Evolutionary conservation across 2,888 invertebrate genomes (phyloP), one percentile per base, ranked within the genome.

Genomic region (Eupithecia insigniata): DNA sequence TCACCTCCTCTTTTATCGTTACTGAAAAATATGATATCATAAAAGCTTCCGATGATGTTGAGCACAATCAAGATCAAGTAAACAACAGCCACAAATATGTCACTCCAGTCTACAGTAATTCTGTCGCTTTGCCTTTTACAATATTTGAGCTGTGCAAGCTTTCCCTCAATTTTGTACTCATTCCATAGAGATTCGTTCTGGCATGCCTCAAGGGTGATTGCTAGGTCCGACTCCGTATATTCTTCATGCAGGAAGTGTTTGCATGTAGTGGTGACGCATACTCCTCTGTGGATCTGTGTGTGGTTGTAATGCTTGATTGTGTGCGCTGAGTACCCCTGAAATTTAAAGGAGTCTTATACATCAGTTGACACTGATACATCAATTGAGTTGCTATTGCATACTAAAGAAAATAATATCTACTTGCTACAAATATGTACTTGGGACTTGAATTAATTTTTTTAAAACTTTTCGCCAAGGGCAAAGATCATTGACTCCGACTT

Each of bases 231-330:
- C 69, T 82, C 79, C 69, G 75, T 76, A 69, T 82, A 79, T 70
- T 39, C 58, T 61, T 70, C 68, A 67, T 69, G 64, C 18, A 80
- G 61, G 32, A 81, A 85, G n/a, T 78, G 74, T 77, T 83, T 85
- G 76, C 93, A 93, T 8, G 87, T 85, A 26, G 70, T 81, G 12
- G 88, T 88, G 1, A 92, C 84, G 77, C 93, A 93, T 0, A 92
- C 82, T 1, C 88, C 93, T 82, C 92, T 83, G 68, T 93, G 92
- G 81, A 93, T 85, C 80, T 88, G 85, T 67, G 92, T 89, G 78
- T 92, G 91, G 73, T 93, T 91, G 78, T 84, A 93, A 77, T 93
- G 93, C 78, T 92, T 92, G 16, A 84, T 70, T 74, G 76, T 88
- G 72, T 90, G 75, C 0, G 84, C 88, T 71, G 93, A 92, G 76